Base-by-base conservation (phyloP, 2,797 vertebrate species). In the Pseudotriccus pelzelni region DNA sequence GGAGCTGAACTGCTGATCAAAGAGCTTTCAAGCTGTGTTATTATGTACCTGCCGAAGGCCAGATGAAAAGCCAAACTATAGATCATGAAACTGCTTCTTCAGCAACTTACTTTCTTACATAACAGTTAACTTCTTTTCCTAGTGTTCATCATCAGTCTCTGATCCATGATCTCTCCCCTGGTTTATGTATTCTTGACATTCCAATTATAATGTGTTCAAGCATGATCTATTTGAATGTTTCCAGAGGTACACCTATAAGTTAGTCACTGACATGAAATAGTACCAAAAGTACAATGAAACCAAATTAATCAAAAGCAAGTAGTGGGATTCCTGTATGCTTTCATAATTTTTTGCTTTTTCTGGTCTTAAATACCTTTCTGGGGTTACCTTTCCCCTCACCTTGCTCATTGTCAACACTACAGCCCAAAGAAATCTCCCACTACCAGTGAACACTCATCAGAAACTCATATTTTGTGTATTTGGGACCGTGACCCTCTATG, bases 1-100 rank as follows among this genome's bases (percentile, higher is more conserved):
- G 80, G 85, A 93, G 64, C 83, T 47, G 22, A 95, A 87, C 56
- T 94, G 91, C 76, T 95, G 89, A 92, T 88, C 63, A 46, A 85
- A 84, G 78, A 75, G 62, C 39, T 93, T 89, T 87, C 73, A 41
- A 22, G 56, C 79, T 68, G 78, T 83, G 59, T 58, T 67, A 67
- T 52, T 79, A 49, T 8, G 41, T 47, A 77, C 79, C 55, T 93
- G 64, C 52, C 80, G 50, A 82, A 82, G 62, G 30, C 36, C 50
- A 81, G 36, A 73, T 75, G 56, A 64, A 75, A 76, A 52, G 58
- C 34, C 53, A 46, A 73, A 90, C 44, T 47, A 75, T 47, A 95
- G 73, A 60, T 69, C 68, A 19, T 1, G 3, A 80, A 77, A 76
- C 41, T 86, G 82, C 87, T 81, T 56, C 74, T 73, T 93, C 89